Evolutionary conservation across 2,113 vertebrate genomes (phyloP).

Genomic region (Microcebus lehilahytsara): DNA sequence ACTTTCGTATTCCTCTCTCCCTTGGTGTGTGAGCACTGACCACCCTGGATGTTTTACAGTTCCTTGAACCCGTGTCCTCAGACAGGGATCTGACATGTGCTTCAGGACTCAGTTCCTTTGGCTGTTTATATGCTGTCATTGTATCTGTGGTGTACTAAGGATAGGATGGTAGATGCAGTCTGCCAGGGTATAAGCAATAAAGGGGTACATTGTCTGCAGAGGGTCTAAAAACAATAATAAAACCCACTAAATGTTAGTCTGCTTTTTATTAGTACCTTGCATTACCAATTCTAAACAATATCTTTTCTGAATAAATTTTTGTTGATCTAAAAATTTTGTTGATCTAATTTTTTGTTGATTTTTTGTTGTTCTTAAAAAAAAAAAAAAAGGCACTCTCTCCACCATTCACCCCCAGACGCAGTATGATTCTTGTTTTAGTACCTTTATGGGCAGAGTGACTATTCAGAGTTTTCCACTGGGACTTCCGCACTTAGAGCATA

Average conservation of each 20-base stretch:
- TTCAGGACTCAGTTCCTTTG: background rate
- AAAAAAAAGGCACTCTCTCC: background rate
- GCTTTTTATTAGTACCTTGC: background rate
- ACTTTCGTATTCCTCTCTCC: background rate
- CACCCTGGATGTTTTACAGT: background rate
- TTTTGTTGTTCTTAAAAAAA: too few relatives aligned
- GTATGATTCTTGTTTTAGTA: background rate
- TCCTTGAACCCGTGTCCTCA: background rate
- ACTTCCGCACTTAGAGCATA: background rate
- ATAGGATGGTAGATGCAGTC: background rate
- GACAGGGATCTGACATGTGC: background rate
- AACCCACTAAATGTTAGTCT: background rate
- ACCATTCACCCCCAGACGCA: background rate
- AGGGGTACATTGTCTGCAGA: background rate
- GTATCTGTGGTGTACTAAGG: background rate
- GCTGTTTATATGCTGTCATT: background rate
- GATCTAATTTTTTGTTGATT: too few relatives aligned
- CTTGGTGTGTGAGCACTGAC: background rate
- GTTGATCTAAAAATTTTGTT: background rate
- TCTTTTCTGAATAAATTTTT: constrained; percentile 20
- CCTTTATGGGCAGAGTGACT: background rate
- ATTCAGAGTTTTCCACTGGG: background rate
- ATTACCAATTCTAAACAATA: background rate
- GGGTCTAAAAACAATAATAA: constrained; percentile 30
- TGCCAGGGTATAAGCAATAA: background rate